Percentiles rank a stretch among this genome's conserved stretches.
phyloP scores from a whole-genome alignment of 53 echinoderm and acorn worm species.

The Holothuria scabra region DNA sequence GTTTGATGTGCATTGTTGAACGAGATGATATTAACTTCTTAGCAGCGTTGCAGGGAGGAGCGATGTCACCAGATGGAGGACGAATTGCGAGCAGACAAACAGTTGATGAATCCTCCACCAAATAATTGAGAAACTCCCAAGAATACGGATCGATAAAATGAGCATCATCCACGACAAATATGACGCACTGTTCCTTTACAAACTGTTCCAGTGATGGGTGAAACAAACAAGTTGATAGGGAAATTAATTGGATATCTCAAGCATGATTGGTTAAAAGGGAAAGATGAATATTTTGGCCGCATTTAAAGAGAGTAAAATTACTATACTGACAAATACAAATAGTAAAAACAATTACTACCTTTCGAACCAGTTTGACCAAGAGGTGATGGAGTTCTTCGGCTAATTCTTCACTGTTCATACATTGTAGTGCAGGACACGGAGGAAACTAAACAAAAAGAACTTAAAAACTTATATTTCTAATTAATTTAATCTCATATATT shows the following conservation, averaged over 20 bases:
- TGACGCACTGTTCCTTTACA: constrained; percentile 65
- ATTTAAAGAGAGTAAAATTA: no score
- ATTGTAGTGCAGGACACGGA: constrained; percentile 61
- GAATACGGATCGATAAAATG: constrained; percentile 95
- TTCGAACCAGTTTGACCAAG: constrained; percentile 77
- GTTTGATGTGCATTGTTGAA: constrained; percentile 78
- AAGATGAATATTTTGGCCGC: not conserved
- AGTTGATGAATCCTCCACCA: constrained; percentile 79
- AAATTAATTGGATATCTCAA: no score
- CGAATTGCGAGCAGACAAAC: constrained; percentile 85
- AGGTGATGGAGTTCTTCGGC: constrained; percentile 75
- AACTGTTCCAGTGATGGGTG: constrained; percentile 53
- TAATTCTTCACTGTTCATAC: constrained; percentile 69
- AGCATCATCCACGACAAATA: constrained; percentile 93
- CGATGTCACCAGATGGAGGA: constrained; percentile 65
- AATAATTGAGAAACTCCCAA: constrained; percentile 92
- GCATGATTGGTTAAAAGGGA: not conserved
- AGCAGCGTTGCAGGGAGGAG: constrained; percentile 71
- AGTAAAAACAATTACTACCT: constrained; percentile 60
- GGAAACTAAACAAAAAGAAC: constrained; percentile 76
- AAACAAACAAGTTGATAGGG: no score
- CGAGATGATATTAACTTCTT: constrained; percentile 60
- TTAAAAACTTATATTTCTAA: not conserved
- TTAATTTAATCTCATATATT: no score
- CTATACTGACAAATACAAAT: no score